Percentiles rank a stretch among this genome's conserved stretches.
phyloP scores from a whole-genome alignment of 2,888 invertebrate genomes.

The Herminia tarsipennalis region DNA sequence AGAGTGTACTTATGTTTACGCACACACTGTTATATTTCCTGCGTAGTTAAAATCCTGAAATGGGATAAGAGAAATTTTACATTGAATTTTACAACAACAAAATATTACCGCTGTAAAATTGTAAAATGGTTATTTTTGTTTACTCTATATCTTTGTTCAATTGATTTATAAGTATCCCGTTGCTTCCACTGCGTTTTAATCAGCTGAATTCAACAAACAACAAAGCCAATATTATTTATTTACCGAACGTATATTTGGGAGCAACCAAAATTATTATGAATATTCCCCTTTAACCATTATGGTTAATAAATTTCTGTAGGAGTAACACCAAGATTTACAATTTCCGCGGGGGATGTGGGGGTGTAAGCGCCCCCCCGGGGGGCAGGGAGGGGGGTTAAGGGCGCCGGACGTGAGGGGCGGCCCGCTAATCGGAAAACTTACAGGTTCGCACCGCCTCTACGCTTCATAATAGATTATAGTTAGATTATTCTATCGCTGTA shows the following conservation, averaged over 20 bases:
- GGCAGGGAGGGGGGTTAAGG: slow-evolving; percentile 4
- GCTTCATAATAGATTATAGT: slow-evolving; percentile 45
- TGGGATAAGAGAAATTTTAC: too few relatives aligned
- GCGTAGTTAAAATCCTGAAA: too few relatives aligned
- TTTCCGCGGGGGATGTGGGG: slow-evolving; percentile 50
- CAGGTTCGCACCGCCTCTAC: slow-evolving; percentile 40
- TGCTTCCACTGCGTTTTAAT: slow-evolving; percentile 6
- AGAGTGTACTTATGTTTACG: too few relatives aligned
- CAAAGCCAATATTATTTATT: slow-evolving; percentile 23
- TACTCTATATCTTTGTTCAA: slow-evolving; percentile 8
- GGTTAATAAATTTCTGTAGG: slow-evolving; percentile 57
- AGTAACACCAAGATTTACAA: slow-evolving; percentile 60
- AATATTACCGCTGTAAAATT: slow-evolving; percentile 1
- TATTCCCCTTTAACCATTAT: slow-evolving; percentile 56
- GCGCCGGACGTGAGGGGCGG: slow-evolving; percentile 22
- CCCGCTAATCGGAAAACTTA: slow-evolving; percentile 56
- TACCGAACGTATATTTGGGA: slow-evolving; percentile 26
- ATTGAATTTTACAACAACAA: neutral
- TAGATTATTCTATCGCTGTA: slow-evolving; percentile 31
- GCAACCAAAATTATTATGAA: slow-evolving; percentile 50
- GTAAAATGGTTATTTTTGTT: slow-evolving; percentile 3
- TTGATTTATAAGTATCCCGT: slow-evolving; percentile 15
- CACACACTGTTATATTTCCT: too few relatives aligned
- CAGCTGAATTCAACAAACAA: neutral
- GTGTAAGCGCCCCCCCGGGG: too few relatives aligned